These are phyloP conservation scores for Belonocnema kinseyi DNA, from an alignment of 1,140 invertebrate genomes.

Conservation along the genomic window DNA sequence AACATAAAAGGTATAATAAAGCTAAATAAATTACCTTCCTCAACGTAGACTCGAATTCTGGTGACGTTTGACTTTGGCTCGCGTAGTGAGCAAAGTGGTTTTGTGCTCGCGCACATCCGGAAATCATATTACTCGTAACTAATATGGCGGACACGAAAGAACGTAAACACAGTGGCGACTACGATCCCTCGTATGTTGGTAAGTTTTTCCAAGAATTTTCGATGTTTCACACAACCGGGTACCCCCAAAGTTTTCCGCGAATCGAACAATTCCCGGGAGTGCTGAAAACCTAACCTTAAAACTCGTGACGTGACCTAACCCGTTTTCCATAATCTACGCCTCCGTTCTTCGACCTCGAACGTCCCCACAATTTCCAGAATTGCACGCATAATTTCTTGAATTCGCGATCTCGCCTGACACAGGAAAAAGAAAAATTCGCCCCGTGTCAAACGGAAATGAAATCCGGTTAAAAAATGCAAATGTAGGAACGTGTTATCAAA, in stretches of 20 bases:
- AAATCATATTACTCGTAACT: slow-evolving; percentile 62
- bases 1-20: not conserved
- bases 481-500: too few relatives aligned
- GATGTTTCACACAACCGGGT: too few relatives aligned
- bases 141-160: slow-evolving; percentile 71
- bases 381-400: not conserved
- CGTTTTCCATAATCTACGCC: not conserved
- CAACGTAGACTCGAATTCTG: not conserved
- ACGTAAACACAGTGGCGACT: slow-evolving; percentile 72
- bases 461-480: too few relatives aligned
- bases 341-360: not conserved
- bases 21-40: not conserved
- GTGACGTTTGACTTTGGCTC: not conserved
- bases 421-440: not conserved
- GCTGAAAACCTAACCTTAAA: not conserved
- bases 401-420: not conserved
- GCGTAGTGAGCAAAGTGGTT: slow-evolving; percentile 39
- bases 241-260: not conserved
- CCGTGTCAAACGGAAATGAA: too few relatives aligned
- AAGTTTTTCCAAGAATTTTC: slow-evolving; percentile 56
- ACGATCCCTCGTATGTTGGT: slow-evolving; percentile 67
- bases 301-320: not conserved
- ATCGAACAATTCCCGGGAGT: not conserved
- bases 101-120: slow-evolving; percentile 61
- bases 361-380: not conserved